A percentile compares a stretch with the other conserved stretches of the same genome.
Evolutionary conservation across 2,888 invertebrate genomes (phyloP).

Genomic region (Syritta pipiens): DNA sequence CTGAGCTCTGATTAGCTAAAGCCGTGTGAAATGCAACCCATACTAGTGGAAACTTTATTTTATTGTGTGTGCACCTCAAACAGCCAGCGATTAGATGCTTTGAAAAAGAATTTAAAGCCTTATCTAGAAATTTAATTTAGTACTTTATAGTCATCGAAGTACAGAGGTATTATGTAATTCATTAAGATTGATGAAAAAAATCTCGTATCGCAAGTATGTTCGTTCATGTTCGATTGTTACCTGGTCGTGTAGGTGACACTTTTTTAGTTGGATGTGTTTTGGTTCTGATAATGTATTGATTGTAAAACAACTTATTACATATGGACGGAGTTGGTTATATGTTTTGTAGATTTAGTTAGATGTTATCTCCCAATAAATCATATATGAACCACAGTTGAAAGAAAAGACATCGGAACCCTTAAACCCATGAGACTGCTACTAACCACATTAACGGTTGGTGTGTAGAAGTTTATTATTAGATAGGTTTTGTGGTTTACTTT

Average conservation of each 20-base stretch:
- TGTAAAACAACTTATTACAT: not conserved
- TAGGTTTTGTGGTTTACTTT: not conserved
- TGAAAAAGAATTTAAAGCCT: slow-evolving; percentile 18
- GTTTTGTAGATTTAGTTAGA: not conserved
- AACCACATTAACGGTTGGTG: not conserved
- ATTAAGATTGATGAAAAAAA: slow-evolving; percentile 34
- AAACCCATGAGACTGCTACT: not conserved
- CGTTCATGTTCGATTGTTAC: slow-evolving; percentile 42
- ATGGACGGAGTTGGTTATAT: not conserved
- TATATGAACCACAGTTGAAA: not conserved
- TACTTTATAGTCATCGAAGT: not conserved
- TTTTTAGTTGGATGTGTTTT: slow-evolving; percentile 12
- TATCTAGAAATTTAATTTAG: slow-evolving; percentile 39
- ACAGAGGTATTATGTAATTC: slow-evolving; percentile 21
- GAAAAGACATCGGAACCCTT: not conserved
- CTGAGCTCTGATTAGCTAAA: slow-evolving; percentile 21
- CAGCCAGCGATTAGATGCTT: slow-evolving; percentile 20
- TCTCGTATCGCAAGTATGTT: slow-evolving; percentile 9
- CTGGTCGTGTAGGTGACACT: slow-evolving; percentile 12
- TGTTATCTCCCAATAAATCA: slow-evolving; percentile 1
- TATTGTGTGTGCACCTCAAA: not conserved
- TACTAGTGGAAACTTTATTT: not conserved
- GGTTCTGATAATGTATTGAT: slow-evolving; percentile 10
- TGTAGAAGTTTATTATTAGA: not conserved
- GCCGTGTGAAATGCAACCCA: slow-evolving; percentile 10